phyloP scores from a whole-genome alignment of 2,797 vertebrate genomes.

The Eremophila alpestris region DNA sequence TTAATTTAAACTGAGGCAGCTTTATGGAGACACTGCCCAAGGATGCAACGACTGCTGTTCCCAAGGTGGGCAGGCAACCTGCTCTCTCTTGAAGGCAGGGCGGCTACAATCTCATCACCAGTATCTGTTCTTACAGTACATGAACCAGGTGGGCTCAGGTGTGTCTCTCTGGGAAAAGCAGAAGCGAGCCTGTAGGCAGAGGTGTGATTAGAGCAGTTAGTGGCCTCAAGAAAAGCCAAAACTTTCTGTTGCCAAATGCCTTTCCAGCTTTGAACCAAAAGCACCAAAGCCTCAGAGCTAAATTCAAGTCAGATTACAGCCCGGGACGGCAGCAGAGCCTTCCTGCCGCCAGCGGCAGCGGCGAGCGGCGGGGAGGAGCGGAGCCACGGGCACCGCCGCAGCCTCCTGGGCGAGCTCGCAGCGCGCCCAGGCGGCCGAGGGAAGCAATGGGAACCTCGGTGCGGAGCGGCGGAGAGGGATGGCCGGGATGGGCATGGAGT shows the following conservation, averaged over 20 bases:
- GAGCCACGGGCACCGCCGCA: not conserved
- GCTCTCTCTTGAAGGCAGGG: not conserved
- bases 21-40: not conserved
- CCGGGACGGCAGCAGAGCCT: fast-evolving
- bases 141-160: fast-evolving
- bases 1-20: not conserved
- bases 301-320: fast-evolving
- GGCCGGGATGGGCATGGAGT: too few relatives aligned
- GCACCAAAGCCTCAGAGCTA: not conserved
- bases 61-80: not conserved
- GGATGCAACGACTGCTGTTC: not conserved
- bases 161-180: not conserved
- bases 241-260: not conserved
- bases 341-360: fast-evolving
- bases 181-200: not conserved
- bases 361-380: fast-evolving
- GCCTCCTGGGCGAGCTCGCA: not conserved
- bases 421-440: not conserved
- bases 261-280: not conserved
- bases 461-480: too few relatives aligned
- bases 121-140: fast-evolving
- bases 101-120: not conserved
- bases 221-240: not conserved
- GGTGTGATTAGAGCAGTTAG: not conserved
- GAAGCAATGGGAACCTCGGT: not conserved